A percentile compares a stretch with the other conserved stretches of the same genome.
phyloP scores from a whole-genome alignment of 2,797 vertebrate genomes.

The Sebastes hubbsi region DNA sequence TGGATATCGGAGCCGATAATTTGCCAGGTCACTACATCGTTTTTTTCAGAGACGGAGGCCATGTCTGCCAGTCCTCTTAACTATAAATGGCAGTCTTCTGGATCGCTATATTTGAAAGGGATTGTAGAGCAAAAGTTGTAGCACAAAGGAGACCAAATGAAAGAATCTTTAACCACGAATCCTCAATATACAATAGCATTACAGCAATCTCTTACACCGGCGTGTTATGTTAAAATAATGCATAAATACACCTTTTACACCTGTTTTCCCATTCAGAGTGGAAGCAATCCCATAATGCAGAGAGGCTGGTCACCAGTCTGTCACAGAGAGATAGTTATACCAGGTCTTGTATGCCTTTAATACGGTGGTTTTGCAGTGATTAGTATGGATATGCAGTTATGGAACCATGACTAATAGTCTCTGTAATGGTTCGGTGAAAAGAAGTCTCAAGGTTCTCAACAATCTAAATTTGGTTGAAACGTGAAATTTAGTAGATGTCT shows the following conservation, averaged over 20 bases:
- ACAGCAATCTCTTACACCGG: neutral
- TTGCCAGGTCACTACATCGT: neutral
- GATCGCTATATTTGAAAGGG: rapidly evolving
- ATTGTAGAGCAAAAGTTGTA: neutral
- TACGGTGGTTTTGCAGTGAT: neutral
- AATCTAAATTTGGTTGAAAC: neutral
- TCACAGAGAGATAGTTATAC: neutral
- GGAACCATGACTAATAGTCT: neutral
- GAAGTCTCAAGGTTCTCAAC: neutral
- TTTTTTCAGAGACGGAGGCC: neutral
- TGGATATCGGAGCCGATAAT: too few relatives aligned
- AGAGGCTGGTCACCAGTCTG: neutral
- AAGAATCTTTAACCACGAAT: neutral
- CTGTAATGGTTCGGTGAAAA: neutral
- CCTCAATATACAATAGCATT: neutral
- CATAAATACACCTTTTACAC: neutral
- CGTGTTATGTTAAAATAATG: neutral
- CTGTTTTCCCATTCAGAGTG: neutral
- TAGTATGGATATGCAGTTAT: neutral
- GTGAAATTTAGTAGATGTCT: neutral
- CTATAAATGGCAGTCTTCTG: neutral
- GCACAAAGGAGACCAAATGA: neutral
- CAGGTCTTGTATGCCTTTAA: neutral
- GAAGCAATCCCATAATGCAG: neutral
- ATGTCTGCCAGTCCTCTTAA: neutral